These are phyloP conservation scores for Drosophila cognata DNA, from an alignment of 2,888 invertebrate species.

Conservation along the genomic window DNA sequence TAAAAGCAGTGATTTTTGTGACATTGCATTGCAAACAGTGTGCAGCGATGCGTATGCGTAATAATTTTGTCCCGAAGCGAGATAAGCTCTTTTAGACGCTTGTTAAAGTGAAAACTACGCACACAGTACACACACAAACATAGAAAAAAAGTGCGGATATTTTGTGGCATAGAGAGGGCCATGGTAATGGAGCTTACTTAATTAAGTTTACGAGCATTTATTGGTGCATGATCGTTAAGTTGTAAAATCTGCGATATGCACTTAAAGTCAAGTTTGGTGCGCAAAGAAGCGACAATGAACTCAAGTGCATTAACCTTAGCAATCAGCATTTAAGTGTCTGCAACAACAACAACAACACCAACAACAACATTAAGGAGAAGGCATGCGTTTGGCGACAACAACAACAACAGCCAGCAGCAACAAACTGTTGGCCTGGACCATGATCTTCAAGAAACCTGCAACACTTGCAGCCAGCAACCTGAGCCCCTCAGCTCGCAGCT, in stretches of 20 bases:
- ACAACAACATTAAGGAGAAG: slow-evolving; percentile 39
- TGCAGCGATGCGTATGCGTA: slow-evolving; percentile 75
- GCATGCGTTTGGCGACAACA: slow-evolving; percentile 79
- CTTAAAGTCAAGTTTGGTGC: slow-evolving; percentile 63
- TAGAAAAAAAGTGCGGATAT: not conserved
- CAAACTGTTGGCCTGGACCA: slow-evolving; percentile 73
- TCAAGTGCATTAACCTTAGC: slow-evolving; percentile 82
- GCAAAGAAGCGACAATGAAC: slow-evolving; percentile 81
- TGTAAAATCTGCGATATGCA: slow-evolving; percentile 40
- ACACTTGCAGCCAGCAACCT: slow-evolving; percentile 57
- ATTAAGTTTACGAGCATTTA: slow-evolving; percentile 53
- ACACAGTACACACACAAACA: slow-evolving; percentile 8
- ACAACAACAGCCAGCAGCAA: slow-evolving; percentile 53
- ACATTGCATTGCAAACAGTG: slow-evolving; percentile 30
- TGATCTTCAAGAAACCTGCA: slow-evolving; percentile 80
- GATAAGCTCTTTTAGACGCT: slow-evolving; percentile 27
- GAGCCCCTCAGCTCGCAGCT: slow-evolving; percentile 23
- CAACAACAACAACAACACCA: slow-evolving; percentile 40
- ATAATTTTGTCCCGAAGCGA: slow-evolving; percentile 58
- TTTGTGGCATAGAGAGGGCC: not conserved
- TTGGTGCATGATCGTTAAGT: slow-evolving; percentile 59
- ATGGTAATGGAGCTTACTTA: slow-evolving; percentile 34
- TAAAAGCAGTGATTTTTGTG: slow-evolving; percentile 17
- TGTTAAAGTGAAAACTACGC: slow-evolving; percentile 61
- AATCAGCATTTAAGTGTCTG: slow-evolving; percentile 77